phyloP scores from a whole-genome alignment of 2,113 vertebrate genomes.

The Gymnarchus niloticus region DNA sequence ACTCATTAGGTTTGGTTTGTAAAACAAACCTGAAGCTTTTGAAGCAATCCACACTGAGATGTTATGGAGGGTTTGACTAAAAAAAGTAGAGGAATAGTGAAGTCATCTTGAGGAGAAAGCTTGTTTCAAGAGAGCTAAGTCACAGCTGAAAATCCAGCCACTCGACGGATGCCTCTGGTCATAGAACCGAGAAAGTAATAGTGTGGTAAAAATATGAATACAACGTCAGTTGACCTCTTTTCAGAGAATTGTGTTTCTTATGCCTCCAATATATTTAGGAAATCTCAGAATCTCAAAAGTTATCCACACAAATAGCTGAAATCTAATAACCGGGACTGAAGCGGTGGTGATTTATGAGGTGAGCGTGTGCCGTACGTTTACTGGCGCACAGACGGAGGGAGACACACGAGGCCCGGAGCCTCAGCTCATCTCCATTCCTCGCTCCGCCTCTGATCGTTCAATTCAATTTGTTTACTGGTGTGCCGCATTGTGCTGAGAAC shows the following conservation, averaged over 20 bases:
- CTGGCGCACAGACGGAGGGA: neutral
- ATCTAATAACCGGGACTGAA: neutral
- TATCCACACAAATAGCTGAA: neutral
- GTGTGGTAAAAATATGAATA: constrained; percentile 23
- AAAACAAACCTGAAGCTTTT: constrained; percentile 44
- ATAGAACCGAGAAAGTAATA: constrained; percentile 28
- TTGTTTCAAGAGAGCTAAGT: constrained; percentile 27
- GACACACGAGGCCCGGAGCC: neutral
- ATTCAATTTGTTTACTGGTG: constrained; percentile 5
- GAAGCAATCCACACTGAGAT: constrained; percentile 45
- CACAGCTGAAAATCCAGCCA: constrained; percentile 4
- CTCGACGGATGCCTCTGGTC: constrained; percentile 3
- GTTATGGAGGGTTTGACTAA: constrained; percentile 10
- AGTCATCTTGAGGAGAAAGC: neutral
- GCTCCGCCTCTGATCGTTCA: neutral
- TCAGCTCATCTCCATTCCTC: neutral
- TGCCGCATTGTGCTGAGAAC: neutral
- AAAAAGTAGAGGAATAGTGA: neutral
- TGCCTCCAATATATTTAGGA: neutral
- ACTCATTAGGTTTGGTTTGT: constrained; percentile 59
- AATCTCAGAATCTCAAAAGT: neutral
- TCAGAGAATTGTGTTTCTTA: neutral
- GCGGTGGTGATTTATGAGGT: neutral
- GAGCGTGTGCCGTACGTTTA: neutral
- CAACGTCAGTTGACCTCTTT: neutral